phyloP scores from a whole-genome alignment of 1,140 invertebrate genomes.

The Neodiprion fabricii region DNA sequence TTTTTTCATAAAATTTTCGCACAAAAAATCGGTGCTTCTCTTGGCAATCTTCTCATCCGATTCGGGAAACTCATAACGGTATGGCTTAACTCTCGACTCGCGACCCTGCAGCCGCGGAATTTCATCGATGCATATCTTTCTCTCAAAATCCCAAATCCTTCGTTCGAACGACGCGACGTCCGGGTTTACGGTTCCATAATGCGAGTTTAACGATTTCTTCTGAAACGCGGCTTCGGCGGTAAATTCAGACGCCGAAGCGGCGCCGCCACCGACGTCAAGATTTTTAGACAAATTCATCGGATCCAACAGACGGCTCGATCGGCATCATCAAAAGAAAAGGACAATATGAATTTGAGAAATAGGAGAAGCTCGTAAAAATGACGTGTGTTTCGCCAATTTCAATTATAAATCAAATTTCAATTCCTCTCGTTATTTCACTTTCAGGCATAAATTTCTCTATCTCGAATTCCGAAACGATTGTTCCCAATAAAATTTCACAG shows the following conservation, averaged over 20 bases:
- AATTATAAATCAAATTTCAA: neutral
- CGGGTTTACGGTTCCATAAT: neutral
- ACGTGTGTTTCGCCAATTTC: neutral
- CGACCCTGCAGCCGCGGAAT: neutral
- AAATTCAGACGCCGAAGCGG: neutral
- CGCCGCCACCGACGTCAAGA: neutral
- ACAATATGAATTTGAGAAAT: too few species aligned
- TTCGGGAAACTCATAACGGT: neutral
- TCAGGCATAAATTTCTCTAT: neutral
- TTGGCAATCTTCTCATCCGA: neutral
- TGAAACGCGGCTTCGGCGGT: neutral
- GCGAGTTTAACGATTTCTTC: conserved; percentile 14
- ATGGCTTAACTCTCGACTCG: too few species aligned
- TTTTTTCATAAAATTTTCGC: too few species aligned
- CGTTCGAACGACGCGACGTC: neutral
- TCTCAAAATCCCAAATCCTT: neutral
- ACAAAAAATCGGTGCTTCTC: too few species aligned
- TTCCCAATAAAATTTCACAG: too few species aligned
- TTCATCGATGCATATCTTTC: neutral
- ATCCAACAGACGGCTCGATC: conserved; percentile 9
- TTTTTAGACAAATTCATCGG: conserved; percentile 17
- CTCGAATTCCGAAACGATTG: neutral
- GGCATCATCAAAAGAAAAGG: neutral
- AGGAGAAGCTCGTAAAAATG: neutral
- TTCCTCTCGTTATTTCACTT: neutral